Percentiles rank a stretch among this genome's conserved stretches.
Evolutionary conservation across 2,797 vertebrate genomes (phyloP).

Genomic region (Distichodus sexfasciatus): DNA sequence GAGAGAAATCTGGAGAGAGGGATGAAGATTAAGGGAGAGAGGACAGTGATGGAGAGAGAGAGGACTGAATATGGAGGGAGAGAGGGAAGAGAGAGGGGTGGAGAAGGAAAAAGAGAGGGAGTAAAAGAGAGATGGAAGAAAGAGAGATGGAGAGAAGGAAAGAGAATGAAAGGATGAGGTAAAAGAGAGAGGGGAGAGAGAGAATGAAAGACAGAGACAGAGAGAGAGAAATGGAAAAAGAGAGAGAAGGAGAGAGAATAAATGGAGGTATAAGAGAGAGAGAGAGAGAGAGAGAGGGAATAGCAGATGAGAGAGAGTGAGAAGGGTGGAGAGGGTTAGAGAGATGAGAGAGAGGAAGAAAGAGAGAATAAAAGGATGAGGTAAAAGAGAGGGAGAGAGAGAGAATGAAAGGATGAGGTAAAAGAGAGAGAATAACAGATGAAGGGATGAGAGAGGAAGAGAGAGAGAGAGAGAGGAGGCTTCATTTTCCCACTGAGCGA

Average conservation of each 20-base stretch:
- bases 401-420: slow-evolving; percentile 18
- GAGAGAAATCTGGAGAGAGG: too few species aligned
- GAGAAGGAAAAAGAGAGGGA: background rate
- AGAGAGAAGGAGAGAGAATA: slow-evolving; percentile 21
- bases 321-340: background rate
- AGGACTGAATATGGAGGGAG: background rate
- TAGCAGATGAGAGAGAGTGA: slow-evolving; percentile 26
- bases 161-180: too few species aligned
- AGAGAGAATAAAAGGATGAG: too few species aligned
- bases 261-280: slow-evolving; percentile 46
- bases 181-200: slow-evolving; percentile 2
- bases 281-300: slow-evolving; percentile 46
- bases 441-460: slow-evolving; percentile 48
- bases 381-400: background rate
- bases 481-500: too few species aligned
- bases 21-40: too few species aligned
- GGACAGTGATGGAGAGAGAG: background rate
- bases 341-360: background rate
- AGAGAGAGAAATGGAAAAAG: background rate
- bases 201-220: slow-evolving; percentile 18
- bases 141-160: background rate
- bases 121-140: background rate
- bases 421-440: slow-evolving; percentile 28
- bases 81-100: background rate
- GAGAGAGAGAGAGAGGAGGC: too few species aligned